Evolutionary conservation across 2,113 vertebrate genomes (phyloP), one percentile per base, ranked within the genome.

Genomic region (Chrysemys picta): DNA sequence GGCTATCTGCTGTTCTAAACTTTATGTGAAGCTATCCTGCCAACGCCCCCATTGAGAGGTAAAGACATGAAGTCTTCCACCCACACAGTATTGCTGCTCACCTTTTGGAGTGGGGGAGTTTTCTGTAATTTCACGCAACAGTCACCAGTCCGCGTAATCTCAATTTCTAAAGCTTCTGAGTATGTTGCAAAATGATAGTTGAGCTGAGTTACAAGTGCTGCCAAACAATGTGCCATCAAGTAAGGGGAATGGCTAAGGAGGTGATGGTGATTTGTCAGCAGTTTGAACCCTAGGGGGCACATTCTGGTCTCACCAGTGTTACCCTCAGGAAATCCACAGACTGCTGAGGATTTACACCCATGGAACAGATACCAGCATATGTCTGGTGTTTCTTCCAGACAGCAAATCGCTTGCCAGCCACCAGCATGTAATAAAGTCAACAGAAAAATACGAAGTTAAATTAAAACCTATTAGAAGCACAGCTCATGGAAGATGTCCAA

Each of bases 391-490:
- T 57, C 25, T 93, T 83, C 80, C 88, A 88, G 69, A 54, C 87
- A 65, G 25, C 59, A 17, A 29, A 17, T 56, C 54, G 31, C 79
- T 88, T 49, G 31, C 72, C 54, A 80, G 25, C 52, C 45, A 47
- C 52, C 38, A 78, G n/a, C 85, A n/a, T 29, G 1, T 54, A 62
- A 84, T 24, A 84, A 90, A 69, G 29, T 85, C 83, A 53, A 54
- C 24, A 85, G 65, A 80, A 91, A 31, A 83, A 35, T 19, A n/a
- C 0, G 5, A 88, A 80, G 14, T 84, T 92, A 88, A 86, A 96
- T 91, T 81, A 82, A 89, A 95, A 52, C 62, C 31, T 78, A 16
- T 91, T 94, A 52, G 82, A 89, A 93, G 21, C 19, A 93, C 56
- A 89, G 72, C 75, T 91, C 81, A 57, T 52, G 53, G 57, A 84